A percentile compares a stretch with the other conserved stretches of the same genome.
Evolutionary conservation across 2,797 vertebrate genomes (phyloP).

Genomic region (Sebastes trivittatus): DNA sequence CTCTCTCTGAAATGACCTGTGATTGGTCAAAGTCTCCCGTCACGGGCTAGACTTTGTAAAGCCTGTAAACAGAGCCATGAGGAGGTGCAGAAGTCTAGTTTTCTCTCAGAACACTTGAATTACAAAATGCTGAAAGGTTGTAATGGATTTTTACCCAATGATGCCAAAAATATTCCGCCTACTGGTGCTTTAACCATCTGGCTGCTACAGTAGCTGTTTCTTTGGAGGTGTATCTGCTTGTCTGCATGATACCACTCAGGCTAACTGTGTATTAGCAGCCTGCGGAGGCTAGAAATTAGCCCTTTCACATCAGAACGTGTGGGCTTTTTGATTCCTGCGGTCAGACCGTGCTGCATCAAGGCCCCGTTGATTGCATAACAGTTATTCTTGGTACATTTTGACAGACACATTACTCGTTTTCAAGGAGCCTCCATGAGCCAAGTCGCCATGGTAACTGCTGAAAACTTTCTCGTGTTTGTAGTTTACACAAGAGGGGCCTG

Average conservation of each 20-base stretch:
- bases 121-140: no score
- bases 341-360: constrained; percentile 12
- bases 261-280: background rate
- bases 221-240: background rate
- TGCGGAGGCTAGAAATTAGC: background rate
- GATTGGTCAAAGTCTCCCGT: no score
- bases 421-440: constrained; percentile 36
- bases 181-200: background rate
- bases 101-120: no score
- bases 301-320: background rate
- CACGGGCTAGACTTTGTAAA: fast-evolving
- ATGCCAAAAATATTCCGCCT: no score
- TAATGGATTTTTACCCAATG: no score
- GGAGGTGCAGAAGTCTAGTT: no score
- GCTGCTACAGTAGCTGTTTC: constrained; percentile 4
- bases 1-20: no score
- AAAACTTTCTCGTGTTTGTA: constrained; percentile 66
- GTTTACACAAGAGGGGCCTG: constrained; percentile 39
- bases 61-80: no score
- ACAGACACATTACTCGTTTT: constrained; percentile 59
- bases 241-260: background rate
- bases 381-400: constrained; percentile 63
- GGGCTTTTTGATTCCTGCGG: constrained; percentile 9
- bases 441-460: constrained; percentile 71
- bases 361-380: constrained; percentile 49